Evolutionary conservation across 2,113 vertebrate genomes (phyloP).

Genomic region (Microtus montanus): DNA sequence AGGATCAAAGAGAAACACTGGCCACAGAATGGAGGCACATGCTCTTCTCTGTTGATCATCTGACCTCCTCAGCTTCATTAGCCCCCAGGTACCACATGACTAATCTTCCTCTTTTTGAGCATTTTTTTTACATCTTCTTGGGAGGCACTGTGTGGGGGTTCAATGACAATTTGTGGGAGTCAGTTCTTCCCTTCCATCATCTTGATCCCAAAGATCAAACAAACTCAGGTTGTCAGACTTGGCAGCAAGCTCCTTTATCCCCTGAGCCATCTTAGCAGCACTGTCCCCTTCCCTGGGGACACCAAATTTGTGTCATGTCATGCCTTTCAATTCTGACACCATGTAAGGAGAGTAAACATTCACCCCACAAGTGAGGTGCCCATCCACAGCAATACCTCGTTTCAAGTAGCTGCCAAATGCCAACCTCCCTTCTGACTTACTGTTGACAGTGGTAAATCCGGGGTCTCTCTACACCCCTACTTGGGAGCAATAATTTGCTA

Average conservation of each 20-base stretch:
- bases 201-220: too few species aligned
- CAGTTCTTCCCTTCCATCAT: background rate
- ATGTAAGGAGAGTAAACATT: too few species aligned
- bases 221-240: background rate
- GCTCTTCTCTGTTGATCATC: fast-evolving
- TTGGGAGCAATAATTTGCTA: background rate
- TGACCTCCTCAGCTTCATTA: background rate
- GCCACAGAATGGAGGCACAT: fast-evolving
- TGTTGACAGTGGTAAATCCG: background rate
- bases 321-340: too few species aligned
- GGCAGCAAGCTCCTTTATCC: background rate
- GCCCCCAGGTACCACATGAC: background rate
- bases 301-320: too few species aligned
- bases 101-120: background rate
- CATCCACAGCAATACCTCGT: background rate
- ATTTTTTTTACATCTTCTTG: background rate
- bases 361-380: background rate
- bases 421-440: background rate
- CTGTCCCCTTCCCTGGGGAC: background rate
- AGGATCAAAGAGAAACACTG: background rate
- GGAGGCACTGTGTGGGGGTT: too few species aligned
- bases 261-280: background rate
- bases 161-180: background rate
- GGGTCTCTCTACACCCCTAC: background rate
- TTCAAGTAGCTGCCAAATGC: background rate